phyloP scores from a whole-genome alignment of 2,113 vertebrate genomes.

The Archilochus colubris region DNA sequence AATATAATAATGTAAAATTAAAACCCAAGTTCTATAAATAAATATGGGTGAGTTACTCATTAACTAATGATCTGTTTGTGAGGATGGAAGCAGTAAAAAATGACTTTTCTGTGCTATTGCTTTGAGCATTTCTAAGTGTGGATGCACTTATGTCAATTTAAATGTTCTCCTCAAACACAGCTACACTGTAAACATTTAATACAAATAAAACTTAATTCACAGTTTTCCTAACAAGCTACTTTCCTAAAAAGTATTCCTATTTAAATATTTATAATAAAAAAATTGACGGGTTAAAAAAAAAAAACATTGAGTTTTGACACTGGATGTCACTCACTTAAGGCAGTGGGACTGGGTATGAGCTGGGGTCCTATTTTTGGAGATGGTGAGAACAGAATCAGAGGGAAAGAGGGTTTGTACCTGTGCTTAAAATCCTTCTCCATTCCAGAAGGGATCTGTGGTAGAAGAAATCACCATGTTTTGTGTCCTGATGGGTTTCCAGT shows the following conservation, averaged over 20 bases:
- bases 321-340: background rate
- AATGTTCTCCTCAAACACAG: background rate
- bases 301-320: background rate
- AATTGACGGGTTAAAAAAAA: background rate
- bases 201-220: slow-evolving; percentile 17
- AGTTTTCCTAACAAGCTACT: slow-evolving; percentile 12
- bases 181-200: background rate
- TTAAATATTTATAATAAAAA: slow-evolving; percentile 29
- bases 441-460: background rate
- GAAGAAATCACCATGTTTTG: background rate
- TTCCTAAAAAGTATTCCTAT: background rate
- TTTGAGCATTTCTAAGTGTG: background rate
- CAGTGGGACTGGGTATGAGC: background rate
- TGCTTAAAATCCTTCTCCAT: background rate
- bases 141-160: background rate
- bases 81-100: background rate
- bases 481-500: background rate
- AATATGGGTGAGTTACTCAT: background rate
- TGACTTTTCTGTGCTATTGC: background rate
- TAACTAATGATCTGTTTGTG: slow-evolving; percentile 33
- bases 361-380: background rate
- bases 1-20: background rate
- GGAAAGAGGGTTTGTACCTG: background rate
- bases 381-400: background rate
- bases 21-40: slow-evolving; percentile 31